Percentiles rank a stretch among this genome's conserved stretches.
phyloP scores from a whole-genome alignment of 2,888 invertebrate genomes.

The Lasioglossum oenotherae region DNA sequence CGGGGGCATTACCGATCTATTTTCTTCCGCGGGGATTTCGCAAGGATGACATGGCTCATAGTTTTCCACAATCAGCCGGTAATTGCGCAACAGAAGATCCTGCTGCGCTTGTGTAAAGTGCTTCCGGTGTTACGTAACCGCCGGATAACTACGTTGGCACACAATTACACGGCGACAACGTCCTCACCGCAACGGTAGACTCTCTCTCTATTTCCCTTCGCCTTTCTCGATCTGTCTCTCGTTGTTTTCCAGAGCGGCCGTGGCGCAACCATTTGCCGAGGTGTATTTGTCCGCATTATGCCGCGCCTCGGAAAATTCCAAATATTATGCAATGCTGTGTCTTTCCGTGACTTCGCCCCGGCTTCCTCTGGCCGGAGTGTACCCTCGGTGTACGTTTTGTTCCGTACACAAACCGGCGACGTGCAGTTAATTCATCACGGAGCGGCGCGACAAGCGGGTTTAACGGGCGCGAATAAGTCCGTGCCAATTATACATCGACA shows the following conservation, averaged over 20 bases:
- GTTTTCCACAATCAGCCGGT: conserved; percentile 6
- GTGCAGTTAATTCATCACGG: conserved; percentile 31
- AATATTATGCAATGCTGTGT: conserved; percentile 36
- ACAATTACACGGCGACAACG: conserved; percentile 51
- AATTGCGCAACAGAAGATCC: conserved; percentile 33
- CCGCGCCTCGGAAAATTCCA: conserved; percentile 33
- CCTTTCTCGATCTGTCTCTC: conserved; percentile 23
- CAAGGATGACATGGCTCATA: neutral
- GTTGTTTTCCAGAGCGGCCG: conserved; percentile 24
- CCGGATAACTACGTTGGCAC: conserved; percentile 41
- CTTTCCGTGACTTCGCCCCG: neutral
- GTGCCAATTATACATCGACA: conserved; percentile 48
- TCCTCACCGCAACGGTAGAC: conserved; percentile 33
- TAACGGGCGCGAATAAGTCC: conserved; percentile 10
- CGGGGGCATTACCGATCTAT: neutral
- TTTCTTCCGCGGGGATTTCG: neutral
- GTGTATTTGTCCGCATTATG: conserved; percentile 28
- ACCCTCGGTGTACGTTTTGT: conserved; percentile 1
- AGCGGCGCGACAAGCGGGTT: neutral
- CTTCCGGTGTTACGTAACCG: conserved; percentile 46
- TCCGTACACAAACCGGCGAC: neutral
- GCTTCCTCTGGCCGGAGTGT: neutral
- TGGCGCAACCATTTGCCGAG: conserved; percentile 26
- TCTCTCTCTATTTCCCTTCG: neutral
- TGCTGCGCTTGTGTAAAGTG: conserved; percentile 11